A percentile compares a stretch with the other conserved stretches of the same genome.
phyloP scores from a whole-genome alignment of 2,888 invertebrate species.

The Polymixis lichenea region DNA sequence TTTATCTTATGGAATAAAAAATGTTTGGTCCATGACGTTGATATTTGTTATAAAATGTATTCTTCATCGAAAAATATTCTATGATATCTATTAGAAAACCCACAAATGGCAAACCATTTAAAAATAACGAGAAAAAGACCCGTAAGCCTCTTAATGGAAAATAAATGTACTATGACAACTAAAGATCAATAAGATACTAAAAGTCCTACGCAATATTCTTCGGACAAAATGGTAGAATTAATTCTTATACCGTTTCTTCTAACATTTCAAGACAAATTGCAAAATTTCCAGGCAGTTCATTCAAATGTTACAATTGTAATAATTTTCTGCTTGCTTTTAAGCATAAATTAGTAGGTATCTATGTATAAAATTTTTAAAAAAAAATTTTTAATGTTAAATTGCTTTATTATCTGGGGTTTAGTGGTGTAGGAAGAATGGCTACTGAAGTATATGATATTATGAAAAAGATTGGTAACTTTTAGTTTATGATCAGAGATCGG shows the following conservation, averaged over 20 bases:
- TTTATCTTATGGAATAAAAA: too few relatives aligned
- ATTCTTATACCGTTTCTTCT: neutral
- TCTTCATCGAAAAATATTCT: neutral
- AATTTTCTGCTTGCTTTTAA: neutral
- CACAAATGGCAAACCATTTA: constrained; percentile 2
- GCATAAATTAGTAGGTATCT: neutral
- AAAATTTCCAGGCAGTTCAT: neutral
- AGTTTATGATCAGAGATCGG: too few relatives aligned
- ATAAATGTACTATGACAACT: neutral
- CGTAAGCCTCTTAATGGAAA: constrained; percentile 21
- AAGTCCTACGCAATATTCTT: neutral
- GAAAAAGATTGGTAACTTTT: too few relatives aligned
- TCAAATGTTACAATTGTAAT: constrained; percentile 4
- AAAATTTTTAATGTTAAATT: constrained; percentile 3
- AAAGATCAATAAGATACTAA: constrained; percentile 14
- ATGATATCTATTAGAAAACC: neutral
- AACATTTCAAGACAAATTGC: neutral
- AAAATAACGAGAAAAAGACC: neutral
- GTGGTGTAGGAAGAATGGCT: neutral
- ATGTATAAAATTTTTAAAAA: too few relatives aligned
- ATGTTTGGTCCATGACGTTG: too few relatives aligned
- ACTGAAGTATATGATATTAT: neutral
- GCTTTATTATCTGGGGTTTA: neutral
- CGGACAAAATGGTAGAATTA: neutral
- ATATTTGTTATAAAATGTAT: too few relatives aligned